Percentiles rank a stretch among this genome's conserved stretches.
Conservation (phyloP, 2,113 vertebrate species). For the Xenopus laevis region DNA sequence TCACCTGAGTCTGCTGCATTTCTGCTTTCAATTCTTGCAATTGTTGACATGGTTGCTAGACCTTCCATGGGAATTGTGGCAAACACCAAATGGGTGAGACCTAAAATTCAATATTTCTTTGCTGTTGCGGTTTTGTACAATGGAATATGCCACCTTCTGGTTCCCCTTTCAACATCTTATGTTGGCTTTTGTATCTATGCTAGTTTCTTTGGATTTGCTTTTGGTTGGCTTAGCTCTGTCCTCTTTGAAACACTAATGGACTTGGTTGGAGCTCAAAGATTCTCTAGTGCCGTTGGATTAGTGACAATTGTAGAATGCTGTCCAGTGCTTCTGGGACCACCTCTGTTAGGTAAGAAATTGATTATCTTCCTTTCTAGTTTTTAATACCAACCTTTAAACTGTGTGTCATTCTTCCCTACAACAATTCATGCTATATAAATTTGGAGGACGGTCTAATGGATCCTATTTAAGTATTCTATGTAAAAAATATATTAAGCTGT, state of each 20-base stretch:
- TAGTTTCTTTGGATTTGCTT: constrained; percentile 91
- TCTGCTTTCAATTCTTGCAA: constrained; percentile 87
- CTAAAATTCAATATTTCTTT: constrained; percentile 89
- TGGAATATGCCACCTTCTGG: constrained; percentile 83
- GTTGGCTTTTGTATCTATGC: constrained; percentile 83
- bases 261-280: constrained; percentile 85
- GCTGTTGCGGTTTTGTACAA: constrained; percentile 81
- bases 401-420: no score
- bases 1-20: constrained; percentile 87
- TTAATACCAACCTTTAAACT: no score
- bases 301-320: constrained; percentile 95
- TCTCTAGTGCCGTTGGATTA: constrained; percentile 92
- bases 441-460: no score
- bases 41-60: constrained; percentile 94
- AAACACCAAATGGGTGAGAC: constrained; percentile 88
- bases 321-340: constrained; percentile 88
- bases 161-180: constrained; percentile 75
- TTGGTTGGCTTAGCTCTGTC: constrained; percentile 90
- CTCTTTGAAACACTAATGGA: constrained; percentile 96
- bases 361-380: no score
- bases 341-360: constrained; percentile 75
- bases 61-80: constrained; percentile 92
- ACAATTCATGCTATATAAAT: no score
- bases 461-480: no score
- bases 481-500: no score